These are phyloP conservation scores for Orchesella cincta DNA, from an alignment of 1,140 invertebrate genomes.

Conservation along the genomic window DNA sequence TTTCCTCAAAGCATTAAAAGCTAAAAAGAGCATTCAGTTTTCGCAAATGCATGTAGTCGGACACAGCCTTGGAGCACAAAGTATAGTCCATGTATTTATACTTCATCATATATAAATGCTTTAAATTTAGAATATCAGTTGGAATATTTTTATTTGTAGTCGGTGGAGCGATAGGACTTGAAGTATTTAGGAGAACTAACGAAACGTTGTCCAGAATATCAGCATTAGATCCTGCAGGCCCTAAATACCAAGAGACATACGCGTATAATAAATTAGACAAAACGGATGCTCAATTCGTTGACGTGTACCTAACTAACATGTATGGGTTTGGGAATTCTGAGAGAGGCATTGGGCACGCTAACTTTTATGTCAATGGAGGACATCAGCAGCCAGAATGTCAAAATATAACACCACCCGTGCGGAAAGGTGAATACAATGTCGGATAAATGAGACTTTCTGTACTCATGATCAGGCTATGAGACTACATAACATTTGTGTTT, in stretches of 20 bases:
- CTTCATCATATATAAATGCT: neutral
- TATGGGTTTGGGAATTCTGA: neutral
- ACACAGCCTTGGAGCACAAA: neutral
- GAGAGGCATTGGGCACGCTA: neutral
- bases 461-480: neutral
- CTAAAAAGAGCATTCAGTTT: neutral
- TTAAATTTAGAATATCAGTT: neutral
- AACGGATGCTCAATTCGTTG: slow-evolving; percentile 61
- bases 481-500: neutral
- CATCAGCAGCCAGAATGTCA: neutral
- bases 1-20: neutral
- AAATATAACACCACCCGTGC: neutral
- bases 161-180: neutral
- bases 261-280: slow-evolving; percentile 55
- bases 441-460: neutral
- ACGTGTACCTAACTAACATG: slow-evolving; percentile 53
- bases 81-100: neutral
- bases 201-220: slow-evolving; percentile 37
- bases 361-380: slow-evolving; percentile 3
- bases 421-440: neutral
- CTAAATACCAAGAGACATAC: slow-evolving; percentile 56
- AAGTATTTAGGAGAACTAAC: neutral
- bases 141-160: neutral
- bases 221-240: slow-evolving; percentile 64
- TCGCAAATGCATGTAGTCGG: neutral